These are phyloP conservation scores for Diabrotica virgifera DNA, from an alignment of 1,140 invertebrate genomes.

Conservation along the genomic window DNA sequence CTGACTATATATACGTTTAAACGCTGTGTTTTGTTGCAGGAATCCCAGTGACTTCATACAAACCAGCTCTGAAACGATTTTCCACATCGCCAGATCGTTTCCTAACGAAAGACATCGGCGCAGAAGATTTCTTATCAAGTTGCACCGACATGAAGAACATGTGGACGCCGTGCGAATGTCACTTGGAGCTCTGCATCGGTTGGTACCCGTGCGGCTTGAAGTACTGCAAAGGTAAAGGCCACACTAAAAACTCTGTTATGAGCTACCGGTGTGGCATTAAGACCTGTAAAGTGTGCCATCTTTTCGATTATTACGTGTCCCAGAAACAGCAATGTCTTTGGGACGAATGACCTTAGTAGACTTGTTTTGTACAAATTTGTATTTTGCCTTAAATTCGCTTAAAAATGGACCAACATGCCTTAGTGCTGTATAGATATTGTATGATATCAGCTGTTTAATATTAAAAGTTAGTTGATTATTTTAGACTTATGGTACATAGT, in stretches of 20 bases:
- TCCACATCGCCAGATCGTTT: slow-evolving; percentile 47
- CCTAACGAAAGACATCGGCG: slow-evolving; percentile 40
- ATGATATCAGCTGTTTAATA: slow-evolving; percentile 1
- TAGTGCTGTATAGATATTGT: slow-evolving; percentile 26
- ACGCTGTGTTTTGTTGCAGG: slow-evolving; percentile 48
- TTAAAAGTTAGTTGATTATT: too few species aligned
- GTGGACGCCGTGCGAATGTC: slow-evolving; percentile 72
- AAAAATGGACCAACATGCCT: slow-evolving; percentile 40
- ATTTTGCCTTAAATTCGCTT: slow-evolving; percentile 29
- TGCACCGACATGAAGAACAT: slow-evolving; percentile 64
- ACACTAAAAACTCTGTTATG: slow-evolving; percentile 55
- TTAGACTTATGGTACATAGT: too few species aligned
- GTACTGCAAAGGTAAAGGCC: slow-evolving; percentile 79
- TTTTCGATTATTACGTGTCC: slow-evolving; percentile 79
- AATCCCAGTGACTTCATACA: slow-evolving; percentile 55
- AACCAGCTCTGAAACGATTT: slow-evolving; percentile 56
- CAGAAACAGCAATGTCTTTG: slow-evolving; percentile 83
- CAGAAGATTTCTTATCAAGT: slow-evolving; percentile 45
- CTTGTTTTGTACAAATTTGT: slow-evolving; percentile 13
- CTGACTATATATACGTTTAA: too few species aligned
- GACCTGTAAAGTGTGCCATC: slow-evolving; percentile 86
- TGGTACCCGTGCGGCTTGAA: slow-evolving; percentile 93
- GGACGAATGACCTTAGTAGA: slow-evolving; percentile 68
- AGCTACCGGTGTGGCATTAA: slow-evolving; percentile 92
- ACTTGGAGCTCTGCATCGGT: slow-evolving; percentile 78